Evolutionary conservation across 2,113 vertebrate species (phyloP), one percentile per base, ranked within the genome.

Genomic region (Saccopteryx leptura): DNA sequence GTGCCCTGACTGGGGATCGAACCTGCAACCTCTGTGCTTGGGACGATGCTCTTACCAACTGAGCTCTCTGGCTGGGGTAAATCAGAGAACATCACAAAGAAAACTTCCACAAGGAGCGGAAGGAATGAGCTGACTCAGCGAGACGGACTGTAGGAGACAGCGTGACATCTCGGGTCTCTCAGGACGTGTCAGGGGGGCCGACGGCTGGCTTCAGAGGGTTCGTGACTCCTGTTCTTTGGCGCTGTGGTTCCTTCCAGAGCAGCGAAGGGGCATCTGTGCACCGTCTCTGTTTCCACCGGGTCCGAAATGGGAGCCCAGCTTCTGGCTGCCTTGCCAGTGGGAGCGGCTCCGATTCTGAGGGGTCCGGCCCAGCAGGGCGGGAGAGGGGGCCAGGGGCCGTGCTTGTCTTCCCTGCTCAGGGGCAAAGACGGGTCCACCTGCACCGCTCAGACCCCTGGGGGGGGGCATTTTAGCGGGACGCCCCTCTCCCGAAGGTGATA

Each of bases 221-320:
- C 12, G 9, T 17, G 4, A 0, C 0, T 33, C 33, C 39, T 39
- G 39, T 39, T 39, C 39, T 39, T 13, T 21, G 65, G 65, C 26
- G 65, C 65, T 12, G 39, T 39, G 39, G 39, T 39, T 39, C 39
- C 39, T 39, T 54, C 54, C 7, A 0, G 13, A 14, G 17, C 7
- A 10, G 5, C 11, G 0, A 0, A 8, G 1, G 18, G 6, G 52
- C 31, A 2, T 5, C 9, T 21, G 48, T 28, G 9, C 17, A 4
- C 31, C 23, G 0, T 1, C 0, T 14, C 2, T 5, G 26, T 11
- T 15, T 46, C 18, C 28, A 10, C 19, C 2, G 4, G 5, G 23
- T n/a, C 18, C 6, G 94, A 68, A 66, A 10, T 4, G 61, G 33
- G 23, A 9, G 10, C 10, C 31, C 15, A 17, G 66, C 31, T 7